Base-by-base conservation (phyloP, 2,797 vertebrate genomes). In the Tiaroga cobitis region DNA sequence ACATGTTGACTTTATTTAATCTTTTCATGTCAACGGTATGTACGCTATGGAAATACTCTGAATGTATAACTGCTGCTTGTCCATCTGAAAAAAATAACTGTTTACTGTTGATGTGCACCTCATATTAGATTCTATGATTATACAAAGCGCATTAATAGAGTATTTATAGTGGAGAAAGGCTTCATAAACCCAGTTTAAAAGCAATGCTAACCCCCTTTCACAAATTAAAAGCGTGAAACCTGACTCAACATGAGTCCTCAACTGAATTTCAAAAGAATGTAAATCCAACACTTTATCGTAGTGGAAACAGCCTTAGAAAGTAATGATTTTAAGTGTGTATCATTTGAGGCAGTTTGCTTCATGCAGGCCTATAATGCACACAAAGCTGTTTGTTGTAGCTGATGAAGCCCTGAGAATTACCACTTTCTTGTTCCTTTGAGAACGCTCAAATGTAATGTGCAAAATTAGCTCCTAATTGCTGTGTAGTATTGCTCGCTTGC, bases 381-480 rank as follows among this genome's bases (percentile, higher is more conserved):
- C 69, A 54, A 3, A 51, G 32, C 26, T 56, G 65, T 81, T 81
- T 37, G 24, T 56, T 70, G 26, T 63, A 26, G 81, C 54, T 63
- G 68, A 75, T 51, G 70, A 83, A 46, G 81, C 41, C 24, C 15
- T 51, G 56, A 83, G 56, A 83, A 75, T 75, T 83, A 49, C 70
- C 72, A 75, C 21, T 49, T 83, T 63, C 54, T 49, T 65, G 21
- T 75, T 83, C 81, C 81, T 65, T 32, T 65, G 72, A 83, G 56
- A 83, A 65, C 8, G 39, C 43, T 59, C 51, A 81, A 56, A 82
- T 13, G 7, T 72, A 56, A 63, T 51, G 72, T 51, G 41, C 72
- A 49, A 83, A 75, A 83, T 65, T 26, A 65, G 59, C 59, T 67
- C 16, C 24, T 75, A 75, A 83, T 73, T 26, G 81, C 81, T 37